A percentile compares a stretch with the other conserved stretches of the same genome.
phyloP scores from a whole-genome alignment of 2,113 vertebrate genomes.

The Clarias macrocephalus region DNA sequence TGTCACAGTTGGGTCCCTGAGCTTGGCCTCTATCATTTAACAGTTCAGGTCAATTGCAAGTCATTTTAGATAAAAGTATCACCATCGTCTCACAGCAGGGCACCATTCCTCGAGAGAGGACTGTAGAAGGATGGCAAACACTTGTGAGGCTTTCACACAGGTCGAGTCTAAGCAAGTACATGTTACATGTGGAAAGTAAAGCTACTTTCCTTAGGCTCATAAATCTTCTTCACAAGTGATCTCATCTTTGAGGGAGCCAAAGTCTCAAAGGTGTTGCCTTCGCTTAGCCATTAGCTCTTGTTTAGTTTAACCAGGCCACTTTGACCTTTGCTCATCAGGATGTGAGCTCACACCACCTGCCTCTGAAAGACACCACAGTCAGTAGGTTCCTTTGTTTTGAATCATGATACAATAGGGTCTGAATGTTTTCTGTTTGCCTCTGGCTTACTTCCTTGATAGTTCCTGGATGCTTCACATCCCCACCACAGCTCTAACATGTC shows the following conservation, averaged over 20 bases:
- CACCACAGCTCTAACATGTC: background rate
- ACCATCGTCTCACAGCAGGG: background rate
- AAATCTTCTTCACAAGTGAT: conserved; percentile 64
- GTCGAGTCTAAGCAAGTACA: conserved; percentile 55
- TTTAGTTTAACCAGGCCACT: background rate
- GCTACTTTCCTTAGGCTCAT: conserved; percentile 57
- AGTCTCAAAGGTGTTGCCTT: background rate
- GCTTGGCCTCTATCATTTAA: background rate
- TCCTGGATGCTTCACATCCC: background rate
- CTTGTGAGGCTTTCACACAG: conserved; percentile 52
- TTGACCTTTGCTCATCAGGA: background rate
- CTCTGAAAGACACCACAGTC: background rate
- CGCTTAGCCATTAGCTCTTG: background rate
- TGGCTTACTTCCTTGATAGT: background rate
- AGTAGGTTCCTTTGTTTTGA: background rate
- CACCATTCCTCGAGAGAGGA: background rate
- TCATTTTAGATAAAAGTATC: no score
- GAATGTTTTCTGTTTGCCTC: background rate
- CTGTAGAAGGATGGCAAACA: conserved; percentile 5
- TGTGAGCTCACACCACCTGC: background rate
- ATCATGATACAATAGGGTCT: background rate
- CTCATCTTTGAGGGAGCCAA: conserved; percentile 48
- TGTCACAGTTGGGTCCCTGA: background rate
- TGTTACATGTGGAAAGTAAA: conserved; percentile 56
- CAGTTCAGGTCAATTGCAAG: background rate